phyloP scores from a whole-genome alignment of 2,888 invertebrate genomes.

The Eilema sororculum region DNA sequence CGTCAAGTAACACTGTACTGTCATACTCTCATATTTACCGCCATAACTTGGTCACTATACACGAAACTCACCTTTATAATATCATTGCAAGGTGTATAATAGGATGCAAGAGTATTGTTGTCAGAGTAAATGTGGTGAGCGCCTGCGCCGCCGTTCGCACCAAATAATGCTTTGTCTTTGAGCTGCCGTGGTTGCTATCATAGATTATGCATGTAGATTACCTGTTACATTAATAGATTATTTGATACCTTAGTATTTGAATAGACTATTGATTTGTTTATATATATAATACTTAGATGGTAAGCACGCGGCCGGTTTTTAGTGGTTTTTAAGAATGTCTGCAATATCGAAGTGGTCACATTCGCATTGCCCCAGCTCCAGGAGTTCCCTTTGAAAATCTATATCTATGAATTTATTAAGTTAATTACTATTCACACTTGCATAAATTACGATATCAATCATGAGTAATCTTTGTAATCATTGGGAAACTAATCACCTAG shows the following conservation, averaged over 20 bases:
- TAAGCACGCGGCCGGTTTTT: background rate
- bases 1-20: slow-evolving; percentile 67
- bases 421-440: no score
- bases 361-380: no score
- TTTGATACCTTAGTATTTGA: slow-evolving; percentile 9
- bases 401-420: no score
- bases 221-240: slow-evolving; percentile 4
- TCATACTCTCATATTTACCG: slow-evolving; percentile 49
- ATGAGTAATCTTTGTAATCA: background rate
- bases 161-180: slow-evolving; percentile 72
- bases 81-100: slow-evolving; percentile 39
- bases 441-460: background rate
- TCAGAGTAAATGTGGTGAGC: slow-evolving; percentile 56
- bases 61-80: slow-evolving; percentile 48
- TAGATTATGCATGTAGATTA: slow-evolving; percentile 60
- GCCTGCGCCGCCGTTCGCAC: slow-evolving; percentile 64
- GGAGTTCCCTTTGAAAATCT: no score
- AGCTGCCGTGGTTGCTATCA: slow-evolving; percentile 72
- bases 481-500: background rate
- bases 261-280: slow-evolving; percentile 1
- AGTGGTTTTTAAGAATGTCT: background rate
- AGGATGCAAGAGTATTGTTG: slow-evolving; percentile 42
- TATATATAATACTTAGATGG: background rate
- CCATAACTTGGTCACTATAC: slow-evolving; percentile 23
- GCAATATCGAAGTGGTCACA: no score